These are phyloP conservation scores for Holcopasites calliopsidis DNA, from an alignment of 1,140 invertebrate genomes.

Conservation along the genomic window DNA sequence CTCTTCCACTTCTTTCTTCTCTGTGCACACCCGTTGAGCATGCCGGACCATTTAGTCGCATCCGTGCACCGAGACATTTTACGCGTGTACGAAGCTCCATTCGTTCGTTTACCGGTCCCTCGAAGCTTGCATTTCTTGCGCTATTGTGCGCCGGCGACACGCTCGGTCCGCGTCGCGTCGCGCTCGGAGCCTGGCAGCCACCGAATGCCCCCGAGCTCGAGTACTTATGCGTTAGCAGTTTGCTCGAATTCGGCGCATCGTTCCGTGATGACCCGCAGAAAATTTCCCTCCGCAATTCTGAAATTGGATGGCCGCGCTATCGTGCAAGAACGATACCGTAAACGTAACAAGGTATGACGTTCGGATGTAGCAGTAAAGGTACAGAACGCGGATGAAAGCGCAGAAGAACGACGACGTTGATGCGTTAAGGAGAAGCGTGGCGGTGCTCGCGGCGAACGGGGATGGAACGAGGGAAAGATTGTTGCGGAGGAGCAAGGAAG, in stretches of 20 bases:
- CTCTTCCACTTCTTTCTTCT: constrained; percentile 33
- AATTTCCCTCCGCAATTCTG: neutral
- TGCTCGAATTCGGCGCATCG: too few relatives aligned
- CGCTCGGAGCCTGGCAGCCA: neutral
- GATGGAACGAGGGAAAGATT: constrained; percentile 7
- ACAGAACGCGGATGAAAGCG: neutral
- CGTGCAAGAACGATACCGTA: neutral
- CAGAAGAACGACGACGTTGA: neutral
- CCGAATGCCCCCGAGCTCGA: too few relatives aligned
- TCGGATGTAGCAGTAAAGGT: neutral
- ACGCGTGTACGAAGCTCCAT: constrained; percentile 52
- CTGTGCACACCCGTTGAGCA: constrained; percentile 16
- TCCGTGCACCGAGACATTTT: constrained; percentile 51
- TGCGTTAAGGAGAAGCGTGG: neutral
- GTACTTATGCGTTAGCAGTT: too few relatives aligned
- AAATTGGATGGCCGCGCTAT: neutral
- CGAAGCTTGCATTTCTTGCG: constrained; percentile 40
- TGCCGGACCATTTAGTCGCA: constrained; percentile 52
- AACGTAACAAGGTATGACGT: too few relatives aligned
- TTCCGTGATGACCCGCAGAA: neutral
- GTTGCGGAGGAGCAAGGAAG: constrained; percentile 20
- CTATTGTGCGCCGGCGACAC: constrained; percentile 48
- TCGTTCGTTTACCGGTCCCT: constrained; percentile 53
- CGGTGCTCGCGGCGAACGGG: neutral
- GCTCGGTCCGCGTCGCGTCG: neutral